phyloP scores from a whole-genome alignment of 2,113 vertebrate species.

The Axis porcinus region DNA sequence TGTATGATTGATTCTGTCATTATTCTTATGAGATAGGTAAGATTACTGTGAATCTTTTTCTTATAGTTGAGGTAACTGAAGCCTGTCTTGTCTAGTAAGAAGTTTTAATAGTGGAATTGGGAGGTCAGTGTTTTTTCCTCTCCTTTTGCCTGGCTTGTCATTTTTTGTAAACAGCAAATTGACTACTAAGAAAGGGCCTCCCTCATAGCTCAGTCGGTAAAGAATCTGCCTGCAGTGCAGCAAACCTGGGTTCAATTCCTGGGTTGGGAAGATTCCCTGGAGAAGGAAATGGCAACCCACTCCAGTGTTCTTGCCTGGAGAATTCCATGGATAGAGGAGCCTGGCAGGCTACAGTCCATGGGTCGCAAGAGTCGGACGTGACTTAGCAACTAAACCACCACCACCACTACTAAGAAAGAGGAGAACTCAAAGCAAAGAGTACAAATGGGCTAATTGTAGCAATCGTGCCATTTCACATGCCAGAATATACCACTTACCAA shows the following conservation, averaged over 20 bases:
- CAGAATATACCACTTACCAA: background rate
- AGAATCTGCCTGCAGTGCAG: background rate
- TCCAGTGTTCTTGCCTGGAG: background rate
- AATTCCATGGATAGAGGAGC: background rate
- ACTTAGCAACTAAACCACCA: background rate
- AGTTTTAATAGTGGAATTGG: background rate
- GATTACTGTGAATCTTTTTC: background rate
- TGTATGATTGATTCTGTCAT: background rate
- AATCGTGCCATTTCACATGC: background rate
- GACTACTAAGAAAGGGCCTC: background rate
- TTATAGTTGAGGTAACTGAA: background rate
- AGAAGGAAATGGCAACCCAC: background rate
- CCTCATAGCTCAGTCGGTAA: background rate
- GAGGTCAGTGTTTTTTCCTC: background rate
- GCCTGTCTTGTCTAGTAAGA: background rate
- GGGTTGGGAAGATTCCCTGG: background rate
- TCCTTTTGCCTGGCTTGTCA: background rate
- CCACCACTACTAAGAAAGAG: background rate
- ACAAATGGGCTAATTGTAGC: background rate
- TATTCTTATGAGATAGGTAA: background rate
- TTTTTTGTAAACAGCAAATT: background rate
- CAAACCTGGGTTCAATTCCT: background rate
- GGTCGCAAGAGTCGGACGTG: fast-evolving
- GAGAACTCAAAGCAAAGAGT: background rate
- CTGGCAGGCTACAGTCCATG: background rate